Percentiles rank a stretch among this genome's conserved stretches.
Evolutionary conservation across 2,888 invertebrate species (phyloP).

Genomic region (Drosophila pegasa): DNA sequence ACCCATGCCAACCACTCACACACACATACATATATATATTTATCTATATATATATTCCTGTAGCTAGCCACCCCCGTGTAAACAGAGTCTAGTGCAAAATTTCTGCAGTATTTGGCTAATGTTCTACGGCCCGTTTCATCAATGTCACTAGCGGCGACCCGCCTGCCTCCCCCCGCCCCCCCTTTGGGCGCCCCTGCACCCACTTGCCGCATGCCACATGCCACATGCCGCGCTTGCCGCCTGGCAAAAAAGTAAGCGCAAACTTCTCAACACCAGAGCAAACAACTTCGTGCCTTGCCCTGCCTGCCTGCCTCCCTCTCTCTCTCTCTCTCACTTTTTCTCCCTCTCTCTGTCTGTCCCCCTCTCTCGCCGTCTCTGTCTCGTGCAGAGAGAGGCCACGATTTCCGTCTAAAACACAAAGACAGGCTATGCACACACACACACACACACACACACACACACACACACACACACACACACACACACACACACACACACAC

Average conservation of each 20-base stretch:
- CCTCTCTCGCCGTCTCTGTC: background rate
- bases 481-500: background rate
- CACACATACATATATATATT: background rate
- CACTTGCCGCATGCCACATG: background rate
- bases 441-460: background rate
- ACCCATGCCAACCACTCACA: background rate
- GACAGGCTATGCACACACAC: slow-evolving; percentile 24
- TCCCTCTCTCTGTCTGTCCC: background rate
- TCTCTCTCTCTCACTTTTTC: background rate
- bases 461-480: background rate
- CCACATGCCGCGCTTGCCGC: slow-evolving; percentile 2
- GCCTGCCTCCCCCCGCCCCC: no score
- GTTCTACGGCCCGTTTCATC: slow-evolving; percentile 71
- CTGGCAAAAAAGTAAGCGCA: slow-evolving; percentile 36
- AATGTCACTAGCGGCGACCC: slow-evolving; percentile 63
- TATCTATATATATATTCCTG: background rate
- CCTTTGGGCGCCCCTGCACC: no score
- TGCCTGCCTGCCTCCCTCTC: slow-evolving; percentile 37
- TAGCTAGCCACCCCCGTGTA: slow-evolving; percentile 37
- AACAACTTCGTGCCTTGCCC: slow-evolving; percentile 49
- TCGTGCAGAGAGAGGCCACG: no score
- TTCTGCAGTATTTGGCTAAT: slow-evolving; percentile 71
- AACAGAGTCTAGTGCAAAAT: slow-evolving; percentile 51
- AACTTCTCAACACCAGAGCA: slow-evolving; percentile 60
- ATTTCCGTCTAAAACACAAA: slow-evolving; percentile 50